Base-by-base conservation (phyloP, 2,888 invertebrate genomes). In the Caenorhabditis parvicauda region DNA sequence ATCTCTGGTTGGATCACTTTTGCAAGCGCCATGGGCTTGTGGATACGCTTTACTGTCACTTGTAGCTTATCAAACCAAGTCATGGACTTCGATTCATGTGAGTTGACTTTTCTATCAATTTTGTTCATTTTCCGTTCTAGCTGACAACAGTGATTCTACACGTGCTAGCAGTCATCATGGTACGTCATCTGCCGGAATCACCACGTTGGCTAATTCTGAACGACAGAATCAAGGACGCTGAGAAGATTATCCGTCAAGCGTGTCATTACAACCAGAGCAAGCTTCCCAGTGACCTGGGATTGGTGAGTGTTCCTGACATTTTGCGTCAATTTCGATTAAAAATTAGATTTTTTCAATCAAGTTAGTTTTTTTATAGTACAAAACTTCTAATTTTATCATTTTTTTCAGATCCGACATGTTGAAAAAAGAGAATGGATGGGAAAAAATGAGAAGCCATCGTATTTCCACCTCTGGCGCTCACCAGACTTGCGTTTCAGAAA, bases 21-120 rank as follows among this genome's bases (percentile, higher is more conserved):
- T 81, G 29, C 81, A 81, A 57, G 78, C 78, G 7, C 81, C 81
- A 2, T 81, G 81, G 81, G 81, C 81, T 0, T 70, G 74, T 41
- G 81, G 81, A 2, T 81, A 81, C 60, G 77, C 80, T 0, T 71
- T 81, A 19, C 56, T 81, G 17, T 81, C 81, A 1, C 55, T 77
- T 22, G 64, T 79, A 5, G 80, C 78, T n/a, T 81, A 75, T 54
- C 38, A 76, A 17, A 73, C 72, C 41, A 75, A 76, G 45, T 70
- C 74, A 12, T 81, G 81, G 81, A 64, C 68, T 2, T 55, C 59
- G 19, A 81, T 81, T 25, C 78, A 79, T 50, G 75, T 70, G 19
- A 41, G 50, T 39, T 52, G 17, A 19, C n/a, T 25, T 45, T 45
- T 45, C 28, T 21, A 12, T 24, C 5, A 24, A 25, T 17, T 24